A percentile compares a stretch with the other conserved stretches of the same genome.
Conservation (phyloP, 2,888 invertebrate genomes). For the Oscheius sp. region DNA sequence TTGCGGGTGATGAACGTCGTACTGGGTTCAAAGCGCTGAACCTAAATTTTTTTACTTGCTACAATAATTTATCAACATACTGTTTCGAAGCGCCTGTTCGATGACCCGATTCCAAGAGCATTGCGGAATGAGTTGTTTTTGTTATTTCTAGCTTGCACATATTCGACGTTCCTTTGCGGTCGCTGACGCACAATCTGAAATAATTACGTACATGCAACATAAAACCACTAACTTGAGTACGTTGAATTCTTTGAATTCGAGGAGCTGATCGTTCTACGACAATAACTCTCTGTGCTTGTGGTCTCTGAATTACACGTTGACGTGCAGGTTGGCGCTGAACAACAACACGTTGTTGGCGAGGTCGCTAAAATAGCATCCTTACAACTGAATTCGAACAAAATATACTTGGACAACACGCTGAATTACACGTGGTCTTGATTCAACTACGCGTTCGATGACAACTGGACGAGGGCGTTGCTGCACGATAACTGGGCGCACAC, state of each 20-base stretch:
- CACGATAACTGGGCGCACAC: constrained; percentile 20
- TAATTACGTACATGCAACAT: background rate
- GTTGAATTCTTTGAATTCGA: constrained; percentile 16
- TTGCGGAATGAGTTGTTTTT: constrained; percentile 36
- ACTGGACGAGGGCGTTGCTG: constrained; percentile 13
- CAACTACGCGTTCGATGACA: constrained; percentile 23
- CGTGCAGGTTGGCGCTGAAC: constrained; percentile 24
- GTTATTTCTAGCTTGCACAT: constrained; percentile 8
- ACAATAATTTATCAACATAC: background rate
- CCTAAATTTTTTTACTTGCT: background rate
- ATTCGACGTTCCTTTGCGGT: constrained; percentile 14
- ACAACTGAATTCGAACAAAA: background rate
- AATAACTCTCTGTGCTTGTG: constrained; percentile 24
- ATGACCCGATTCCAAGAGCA: constrained; percentile 12
- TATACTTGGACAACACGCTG: constrained; percentile 32
- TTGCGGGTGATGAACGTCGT: constrained; percentile 12
- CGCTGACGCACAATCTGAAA: constrained; percentile 19
- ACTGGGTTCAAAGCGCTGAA: constrained; percentile 33
- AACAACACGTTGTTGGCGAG: constrained; percentile 26
- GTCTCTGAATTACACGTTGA: constrained; percentile 19
- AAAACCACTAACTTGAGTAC: constrained; percentile 18
- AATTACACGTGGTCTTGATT: constrained; percentile 20
- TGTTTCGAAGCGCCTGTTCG: background rate
- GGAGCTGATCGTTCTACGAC: constrained; percentile 26
- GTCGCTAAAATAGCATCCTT: background rate